Percentiles rank a stretch among this genome's conserved stretches.
Evolutionary conservation across 2,797 vertebrate species (phyloP).

Genomic region (Knipowitschia caucasica): DNA sequence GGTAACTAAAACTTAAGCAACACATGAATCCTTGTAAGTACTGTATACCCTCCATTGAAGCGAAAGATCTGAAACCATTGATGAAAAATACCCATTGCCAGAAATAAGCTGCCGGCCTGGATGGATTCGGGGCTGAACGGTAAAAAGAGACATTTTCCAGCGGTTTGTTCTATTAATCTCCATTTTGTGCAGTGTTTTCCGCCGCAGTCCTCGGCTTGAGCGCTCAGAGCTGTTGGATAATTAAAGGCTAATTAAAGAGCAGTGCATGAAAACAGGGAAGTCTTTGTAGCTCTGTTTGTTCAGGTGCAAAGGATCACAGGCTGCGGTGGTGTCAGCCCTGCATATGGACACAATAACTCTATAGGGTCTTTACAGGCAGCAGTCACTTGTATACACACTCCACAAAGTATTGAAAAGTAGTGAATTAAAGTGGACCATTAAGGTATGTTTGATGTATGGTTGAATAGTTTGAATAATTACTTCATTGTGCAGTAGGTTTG

Average conservation of each 20-base stretch:
- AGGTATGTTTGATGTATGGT: too few relatives aligned
- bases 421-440: background rate
- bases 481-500: too few relatives aligned
- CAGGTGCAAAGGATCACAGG: slow-evolving; percentile 66
- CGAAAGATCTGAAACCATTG: background rate
- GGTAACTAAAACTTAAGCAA: too few relatives aligned
- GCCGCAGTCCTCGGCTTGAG: slow-evolving; percentile 40
- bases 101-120: background rate
- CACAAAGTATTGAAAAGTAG: background rate
- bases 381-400: background rate
- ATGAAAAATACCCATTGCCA: background rate
- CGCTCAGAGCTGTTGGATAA: slow-evolving; percentile 48
- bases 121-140: slow-evolving; percentile 12
- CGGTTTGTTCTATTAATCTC: slow-evolving; percentile 29
- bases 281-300: slow-evolving; percentile 70
- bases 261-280: slow-evolving; percentile 58
- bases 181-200: slow-evolving; percentile 22
- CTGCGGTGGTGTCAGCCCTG: slow-evolving; percentile 58
- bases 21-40: too few relatives aligned
- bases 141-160: slow-evolving; percentile 38
- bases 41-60: too few relatives aligned
- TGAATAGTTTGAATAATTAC: too few relatives aligned
- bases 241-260: slow-evolving; percentile 70
- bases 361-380: background rate
- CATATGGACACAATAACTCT: slow-evolving; percentile 6